phyloP scores from a whole-genome alignment of 2,797 vertebrate species.

The Myotis findleyi region DNA sequence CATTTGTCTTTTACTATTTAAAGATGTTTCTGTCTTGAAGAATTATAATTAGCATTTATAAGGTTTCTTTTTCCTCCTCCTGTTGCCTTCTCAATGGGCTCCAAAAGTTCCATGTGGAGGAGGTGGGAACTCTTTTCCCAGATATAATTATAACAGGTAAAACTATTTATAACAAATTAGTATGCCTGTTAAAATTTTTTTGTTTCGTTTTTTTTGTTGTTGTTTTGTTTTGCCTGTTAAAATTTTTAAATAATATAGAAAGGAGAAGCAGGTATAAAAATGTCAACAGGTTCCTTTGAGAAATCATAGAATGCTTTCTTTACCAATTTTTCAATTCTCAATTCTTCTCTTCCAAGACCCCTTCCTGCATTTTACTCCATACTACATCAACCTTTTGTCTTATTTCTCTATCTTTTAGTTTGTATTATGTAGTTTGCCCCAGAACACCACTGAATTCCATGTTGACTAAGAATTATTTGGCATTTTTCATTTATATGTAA shows the following conservation, averaged over 20 bases:
- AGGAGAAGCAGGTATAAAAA: slow-evolving; percentile 9
- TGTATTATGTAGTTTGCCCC: neutral
- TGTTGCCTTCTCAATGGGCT: neutral
- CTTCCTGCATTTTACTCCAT: neutral
- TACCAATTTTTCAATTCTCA: neutral
- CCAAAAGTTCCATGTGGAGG: neutral
- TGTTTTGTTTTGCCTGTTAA: neutral
- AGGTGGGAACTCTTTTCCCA: neutral
- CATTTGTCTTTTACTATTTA: neutral
- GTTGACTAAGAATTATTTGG: too few species aligned
- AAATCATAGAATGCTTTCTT: neutral
- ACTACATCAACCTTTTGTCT: neutral
- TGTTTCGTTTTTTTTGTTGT: too few species aligned
- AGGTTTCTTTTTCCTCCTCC: neutral
- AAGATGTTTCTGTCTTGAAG: neutral
- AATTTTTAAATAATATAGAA: neutral
- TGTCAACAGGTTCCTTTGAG: neutral
- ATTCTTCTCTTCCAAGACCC: neutral
- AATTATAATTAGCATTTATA: neutral
- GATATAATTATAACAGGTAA: neutral
- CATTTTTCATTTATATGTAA: neutral
- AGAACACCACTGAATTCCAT: neutral
- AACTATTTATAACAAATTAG: slow-evolving; percentile 26
- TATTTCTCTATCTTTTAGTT: neutral
- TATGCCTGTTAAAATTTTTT: neutral